These are phyloP conservation scores for Synchiropus splendidus DNA, from an alignment of 2,113 vertebrate species.

Conservation along the genomic window DNA sequence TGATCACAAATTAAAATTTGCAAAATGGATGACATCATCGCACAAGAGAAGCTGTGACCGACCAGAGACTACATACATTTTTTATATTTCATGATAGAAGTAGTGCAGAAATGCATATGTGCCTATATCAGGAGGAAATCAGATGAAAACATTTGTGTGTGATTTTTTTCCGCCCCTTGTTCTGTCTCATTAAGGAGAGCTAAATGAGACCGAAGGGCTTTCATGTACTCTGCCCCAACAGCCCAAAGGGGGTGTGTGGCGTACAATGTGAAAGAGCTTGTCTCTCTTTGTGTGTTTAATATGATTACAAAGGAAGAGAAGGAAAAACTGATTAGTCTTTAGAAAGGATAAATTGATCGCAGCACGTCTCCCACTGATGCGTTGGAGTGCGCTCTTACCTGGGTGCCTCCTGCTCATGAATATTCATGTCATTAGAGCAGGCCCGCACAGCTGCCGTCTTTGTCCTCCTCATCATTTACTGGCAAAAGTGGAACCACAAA, in stretches of 20 bases:
- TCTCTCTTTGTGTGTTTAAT: conserved; percentile 16
- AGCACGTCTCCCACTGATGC: not conserved
- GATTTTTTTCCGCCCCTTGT: conserved; percentile 12
- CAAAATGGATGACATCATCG: too few relatives aligned
- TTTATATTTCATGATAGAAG: not conserved
- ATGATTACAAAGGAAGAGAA: conserved; percentile 27
- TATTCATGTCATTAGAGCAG: conserved; percentile 12
- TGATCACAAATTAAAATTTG: too few relatives aligned
- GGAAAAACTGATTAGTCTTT: conserved; percentile 17
- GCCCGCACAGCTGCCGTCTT: conserved; percentile 5
- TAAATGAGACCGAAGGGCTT: conserved; percentile 37
- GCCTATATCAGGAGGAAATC: conserved; percentile 1
- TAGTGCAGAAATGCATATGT: not conserved
- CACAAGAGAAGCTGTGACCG: too few relatives aligned
- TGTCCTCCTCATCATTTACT: conserved; percentile 4
- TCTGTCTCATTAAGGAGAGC: conserved; percentile 13
- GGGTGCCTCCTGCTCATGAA: conserved; percentile 6
- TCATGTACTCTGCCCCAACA: conserved; percentile 22
- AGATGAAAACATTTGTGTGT: conserved; percentile 21
- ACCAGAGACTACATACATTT: too few relatives aligned
- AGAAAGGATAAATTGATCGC: conserved; percentile 12
- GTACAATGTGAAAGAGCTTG: conserved; percentile 14
- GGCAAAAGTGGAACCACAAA: not conserved
- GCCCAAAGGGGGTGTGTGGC: conserved; percentile 10
- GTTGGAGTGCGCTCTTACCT: conserved; percentile 5